These are phyloP conservation scores for Lophius piscatorius DNA, from an alignment of 2,113 vertebrate genomes.

Conservation along the genomic window DNA sequence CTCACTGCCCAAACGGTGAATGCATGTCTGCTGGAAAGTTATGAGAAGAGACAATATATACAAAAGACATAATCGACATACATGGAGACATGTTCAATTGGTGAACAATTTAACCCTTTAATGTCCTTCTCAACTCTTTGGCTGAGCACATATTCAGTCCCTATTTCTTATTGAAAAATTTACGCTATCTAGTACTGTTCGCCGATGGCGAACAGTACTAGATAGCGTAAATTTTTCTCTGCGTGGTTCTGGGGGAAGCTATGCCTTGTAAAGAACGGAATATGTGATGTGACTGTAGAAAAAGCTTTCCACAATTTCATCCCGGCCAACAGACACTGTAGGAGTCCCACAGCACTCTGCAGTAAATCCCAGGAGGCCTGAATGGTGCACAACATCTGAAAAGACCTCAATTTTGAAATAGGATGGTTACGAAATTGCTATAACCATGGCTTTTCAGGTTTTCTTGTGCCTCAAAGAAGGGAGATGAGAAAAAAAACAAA, in stretches of 20 bases:
- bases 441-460: constrained; percentile 72
- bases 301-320: constrained; percentile 44
- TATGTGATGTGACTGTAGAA: constrained; percentile 32
- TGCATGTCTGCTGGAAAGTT: constrained; percentile 45
- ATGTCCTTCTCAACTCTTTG: too few relatives aligned
- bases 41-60: constrained; percentile 17
- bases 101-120: constrained; percentile 27
- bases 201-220: constrained; percentile 35
- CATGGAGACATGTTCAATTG: constrained; percentile 29
- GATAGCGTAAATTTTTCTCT: constrained; percentile 26
- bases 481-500: constrained; percentile 77
- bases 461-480: constrained; percentile 61
- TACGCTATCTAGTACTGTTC: too few relatives aligned
- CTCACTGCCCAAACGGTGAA: constrained; percentile 45
- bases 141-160: too few relatives aligned
- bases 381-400: constrained; percentile 69
- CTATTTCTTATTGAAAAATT: too few relatives aligned
- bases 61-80: constrained; percentile 26
- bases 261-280: constrained; percentile 39
- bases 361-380: constrained; percentile 64
- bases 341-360: constrained; percentile 22
- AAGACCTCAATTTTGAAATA: constrained; percentile 72
- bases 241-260: constrained; percentile 32
- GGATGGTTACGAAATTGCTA: constrained; percentile 77
- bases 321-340: constrained; percentile 13